Conservation (phyloP, 2,113 vertebrate genomes). For the Crocuta crocuta region DNA sequence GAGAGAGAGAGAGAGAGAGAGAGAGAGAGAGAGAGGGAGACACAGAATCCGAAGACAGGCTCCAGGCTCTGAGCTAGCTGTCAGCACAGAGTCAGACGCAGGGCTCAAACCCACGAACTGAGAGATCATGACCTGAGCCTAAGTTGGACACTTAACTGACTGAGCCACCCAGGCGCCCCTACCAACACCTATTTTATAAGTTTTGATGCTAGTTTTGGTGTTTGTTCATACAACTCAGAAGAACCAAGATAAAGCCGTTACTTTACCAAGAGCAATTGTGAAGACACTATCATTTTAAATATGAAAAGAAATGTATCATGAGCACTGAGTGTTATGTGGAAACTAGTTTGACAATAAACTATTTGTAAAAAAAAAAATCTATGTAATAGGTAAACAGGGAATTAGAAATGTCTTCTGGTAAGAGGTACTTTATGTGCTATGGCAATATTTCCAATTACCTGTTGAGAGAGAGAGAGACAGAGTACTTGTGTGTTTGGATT, state of each 20-base stretch:
- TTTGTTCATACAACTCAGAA: background rate
- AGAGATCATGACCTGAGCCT: too few species aligned
- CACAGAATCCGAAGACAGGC: too few species aligned
- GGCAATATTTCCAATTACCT: background rate
- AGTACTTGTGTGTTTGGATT: background rate
- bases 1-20: too few species aligned
- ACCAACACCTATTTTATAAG: background rate
- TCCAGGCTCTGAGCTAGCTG: too few species aligned
- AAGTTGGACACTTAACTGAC: too few species aligned
- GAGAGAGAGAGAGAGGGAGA: too few species aligned
- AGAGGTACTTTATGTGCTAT: background rate
- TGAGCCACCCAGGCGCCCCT: background rate
- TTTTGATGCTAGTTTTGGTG: background rate
- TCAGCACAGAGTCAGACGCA: too few species aligned
- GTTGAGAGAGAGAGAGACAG: background rate
- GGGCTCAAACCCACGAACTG: too few species aligned
- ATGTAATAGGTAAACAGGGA: background rate
- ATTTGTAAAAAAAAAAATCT: background rate
- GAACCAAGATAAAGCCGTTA: background rate
- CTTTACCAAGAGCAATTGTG: background rate
- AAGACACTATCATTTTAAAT: slow-evolving; percentile 27
- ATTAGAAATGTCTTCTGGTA: background rate
- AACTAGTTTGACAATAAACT: too few species aligned
- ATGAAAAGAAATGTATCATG: background rate
- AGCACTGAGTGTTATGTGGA: too few species aligned